Conservation (phyloP, 1,140 invertebrate species). For the Paramacrobiotus metropolitanus region DNA sequence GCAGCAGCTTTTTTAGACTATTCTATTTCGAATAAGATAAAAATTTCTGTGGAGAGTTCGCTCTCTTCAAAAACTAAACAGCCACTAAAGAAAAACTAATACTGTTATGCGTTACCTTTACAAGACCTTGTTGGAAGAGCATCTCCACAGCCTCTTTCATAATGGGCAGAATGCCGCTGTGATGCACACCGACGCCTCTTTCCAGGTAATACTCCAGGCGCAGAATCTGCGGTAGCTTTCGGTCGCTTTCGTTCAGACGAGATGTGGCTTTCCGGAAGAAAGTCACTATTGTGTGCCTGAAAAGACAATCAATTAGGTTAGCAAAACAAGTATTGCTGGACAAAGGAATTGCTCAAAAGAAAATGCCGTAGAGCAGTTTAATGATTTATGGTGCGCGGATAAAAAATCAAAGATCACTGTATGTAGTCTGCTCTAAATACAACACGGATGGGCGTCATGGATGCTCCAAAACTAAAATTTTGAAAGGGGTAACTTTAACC, state of each 20-base stretch:
- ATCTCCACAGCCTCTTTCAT: constrained; percentile 95
- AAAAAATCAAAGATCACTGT: neutral
- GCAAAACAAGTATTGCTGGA: too few species aligned
- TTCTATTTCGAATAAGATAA: too few species aligned
- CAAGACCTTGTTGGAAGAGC: constrained; percentile 67
- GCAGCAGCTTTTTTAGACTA: too few species aligned
- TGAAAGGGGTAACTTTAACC: too few species aligned
- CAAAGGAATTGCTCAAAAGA: too few species aligned
- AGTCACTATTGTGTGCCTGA: constrained; percentile 33
- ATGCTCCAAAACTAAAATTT: too few species aligned
- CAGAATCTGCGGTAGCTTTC: constrained; percentile 58
- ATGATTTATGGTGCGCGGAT: too few species aligned
- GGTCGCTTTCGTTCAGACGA: constrained; percentile 58
- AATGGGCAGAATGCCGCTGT: constrained; percentile 86
- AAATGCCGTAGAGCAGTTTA: too few species aligned
- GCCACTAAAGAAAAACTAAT: neutral
- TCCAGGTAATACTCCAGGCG: constrained; percentile 47
- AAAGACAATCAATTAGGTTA: too few species aligned
- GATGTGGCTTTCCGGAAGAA: constrained; percentile 63
- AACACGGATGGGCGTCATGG: too few species aligned
- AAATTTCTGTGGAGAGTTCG: neutral
- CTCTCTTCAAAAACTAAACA: neutral
- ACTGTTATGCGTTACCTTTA: constrained; percentile 36
- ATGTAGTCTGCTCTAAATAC: too few species aligned
- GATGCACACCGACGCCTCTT: constrained; percentile 79